A percentile compares a stretch with the other conserved stretches of the same genome.
These are phyloP conservation scores for Magallana gigas DNA, from an alignment of 1,140 invertebrate genomes.

Conservation along the genomic window DNA sequence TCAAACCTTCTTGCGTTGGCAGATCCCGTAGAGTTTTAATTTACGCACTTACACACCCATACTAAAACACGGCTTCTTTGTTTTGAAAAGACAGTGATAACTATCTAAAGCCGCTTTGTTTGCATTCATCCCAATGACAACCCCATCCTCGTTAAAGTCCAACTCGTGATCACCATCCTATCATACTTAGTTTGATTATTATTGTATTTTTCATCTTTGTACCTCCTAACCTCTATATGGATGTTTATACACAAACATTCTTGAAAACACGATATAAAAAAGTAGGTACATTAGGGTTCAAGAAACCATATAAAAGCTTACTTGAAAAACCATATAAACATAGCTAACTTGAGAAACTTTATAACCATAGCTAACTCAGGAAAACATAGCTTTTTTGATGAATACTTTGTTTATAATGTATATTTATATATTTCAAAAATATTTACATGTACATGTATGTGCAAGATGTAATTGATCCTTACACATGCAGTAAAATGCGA, in stretches of 20 bases:
- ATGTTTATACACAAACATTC: too few relatives aligned
- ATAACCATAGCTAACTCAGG: too few relatives aligned
- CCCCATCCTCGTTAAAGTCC: constrained; percentile 74
- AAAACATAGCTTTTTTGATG: too few relatives aligned
- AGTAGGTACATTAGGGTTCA: too few relatives aligned
- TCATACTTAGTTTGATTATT: constrained; percentile 63
- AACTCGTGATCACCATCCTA: constrained; percentile 69
- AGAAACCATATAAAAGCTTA: constrained; percentile 49
- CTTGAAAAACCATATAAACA: constrained; percentile 49
- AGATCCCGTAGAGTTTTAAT: not conserved
- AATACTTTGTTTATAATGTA: too few relatives aligned
- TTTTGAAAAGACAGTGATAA: not conserved
- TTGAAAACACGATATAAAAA: too few relatives aligned
- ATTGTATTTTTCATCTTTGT: constrained; percentile 1
- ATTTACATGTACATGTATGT: too few relatives aligned
- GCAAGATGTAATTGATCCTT: too few relatives aligned
- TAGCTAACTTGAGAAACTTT: not conserved
- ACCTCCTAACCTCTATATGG: too few relatives aligned
- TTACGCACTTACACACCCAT: not conserved
- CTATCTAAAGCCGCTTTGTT: constrained; percentile 61
- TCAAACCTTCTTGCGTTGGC: not conserved
- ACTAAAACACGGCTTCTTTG: not conserved
- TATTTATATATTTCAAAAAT: too few relatives aligned
- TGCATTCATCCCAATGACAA: constrained; percentile 72
- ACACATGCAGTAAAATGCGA: too few relatives aligned